Conservation (phyloP, 2,113 vertebrate species). For the Clarias macrocephalus region DNA sequence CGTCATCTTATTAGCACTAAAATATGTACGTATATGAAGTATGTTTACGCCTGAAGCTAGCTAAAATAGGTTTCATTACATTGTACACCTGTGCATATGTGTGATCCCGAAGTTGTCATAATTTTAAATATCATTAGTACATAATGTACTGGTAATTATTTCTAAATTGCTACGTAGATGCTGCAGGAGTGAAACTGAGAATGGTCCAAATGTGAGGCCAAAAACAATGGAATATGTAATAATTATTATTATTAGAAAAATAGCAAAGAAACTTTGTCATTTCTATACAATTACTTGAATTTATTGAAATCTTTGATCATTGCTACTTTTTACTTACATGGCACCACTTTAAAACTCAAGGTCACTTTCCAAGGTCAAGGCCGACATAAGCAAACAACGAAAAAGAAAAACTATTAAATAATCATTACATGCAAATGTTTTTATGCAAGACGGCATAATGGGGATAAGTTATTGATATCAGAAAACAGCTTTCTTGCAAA, state of each 20-base stretch:
- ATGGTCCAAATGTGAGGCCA: not conserved
- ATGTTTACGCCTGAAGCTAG: not conserved
- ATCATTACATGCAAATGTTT: not conserved
- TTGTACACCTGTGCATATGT: not conserved
- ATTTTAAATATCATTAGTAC: not conserved
- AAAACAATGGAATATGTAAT: not conserved
- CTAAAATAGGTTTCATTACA: not conserved
- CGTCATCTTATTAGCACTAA: not conserved
- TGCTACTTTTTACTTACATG: not conserved
- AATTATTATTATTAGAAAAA: not conserved
- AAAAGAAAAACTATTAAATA: too few species aligned
- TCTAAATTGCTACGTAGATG: not conserved
- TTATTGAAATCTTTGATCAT: not conserved
- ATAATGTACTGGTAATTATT: too few species aligned
- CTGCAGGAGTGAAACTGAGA: not conserved
- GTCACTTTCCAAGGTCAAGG: not conserved
- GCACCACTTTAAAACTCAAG: not conserved
- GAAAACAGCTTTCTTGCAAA: not conserved
- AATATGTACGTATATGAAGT: too few species aligned
- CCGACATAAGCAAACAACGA: not conserved
- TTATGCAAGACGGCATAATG: not conserved
- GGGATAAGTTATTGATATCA: not conserved
- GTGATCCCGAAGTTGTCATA: not conserved
- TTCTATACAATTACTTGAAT: not conserved
- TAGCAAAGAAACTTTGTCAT: not conserved